Evolutionary conservation across 2,113 vertebrate species (phyloP), one percentile per base, ranked within the genome.

Genomic region (Nothocercus nigrocapillus): DNA sequence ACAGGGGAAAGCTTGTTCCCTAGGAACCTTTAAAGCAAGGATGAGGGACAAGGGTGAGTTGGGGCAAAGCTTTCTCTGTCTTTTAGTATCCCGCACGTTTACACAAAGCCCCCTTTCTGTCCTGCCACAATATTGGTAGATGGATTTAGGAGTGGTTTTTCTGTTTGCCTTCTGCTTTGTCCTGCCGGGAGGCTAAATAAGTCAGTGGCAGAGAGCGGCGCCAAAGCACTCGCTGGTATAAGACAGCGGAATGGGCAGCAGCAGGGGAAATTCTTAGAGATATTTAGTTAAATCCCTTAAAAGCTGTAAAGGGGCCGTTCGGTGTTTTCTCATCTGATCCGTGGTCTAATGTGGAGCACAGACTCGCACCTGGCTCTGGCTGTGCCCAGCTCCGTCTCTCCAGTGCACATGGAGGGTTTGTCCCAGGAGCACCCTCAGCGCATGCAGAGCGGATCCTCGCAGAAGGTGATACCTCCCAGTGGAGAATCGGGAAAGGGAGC

Each of bases 1-100:
- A 90, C n/a, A 66, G 63, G 44, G 81, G 78, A 89, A 90, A 87
- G 82, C 86, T 93, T 59, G 45, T 42, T 94, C 67, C 28, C 82
- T 6, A 64, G 93, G 91, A 72, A 85, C 76, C 79, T 63, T 87
- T 34, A 32, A 54, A 68, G 34, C 72, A 79, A 68, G 49, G 74
- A 21, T 49, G 21, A 32, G 67, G 85, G 54, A n/a, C 70, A 89
- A 9, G 11, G 58, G 45, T 1, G 5, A 86, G 56, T 11, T 22
- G 53, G 64, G 75, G 59, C 40, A 79, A 70, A 24, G 56, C n/a
- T 45, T 34, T 16, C 86, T 72, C 56, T 89, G 0, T 83, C n/a
- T 72, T 34, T 6, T 3, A 22, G 6, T 40, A 53, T n/a, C 21
- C 53, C 40, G 82, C 32, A 42, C 11, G 5, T 21, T 69, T 72